Conservation (phyloP, 2,113 vertebrate species). For the Rafetus swinhoei region DNA sequence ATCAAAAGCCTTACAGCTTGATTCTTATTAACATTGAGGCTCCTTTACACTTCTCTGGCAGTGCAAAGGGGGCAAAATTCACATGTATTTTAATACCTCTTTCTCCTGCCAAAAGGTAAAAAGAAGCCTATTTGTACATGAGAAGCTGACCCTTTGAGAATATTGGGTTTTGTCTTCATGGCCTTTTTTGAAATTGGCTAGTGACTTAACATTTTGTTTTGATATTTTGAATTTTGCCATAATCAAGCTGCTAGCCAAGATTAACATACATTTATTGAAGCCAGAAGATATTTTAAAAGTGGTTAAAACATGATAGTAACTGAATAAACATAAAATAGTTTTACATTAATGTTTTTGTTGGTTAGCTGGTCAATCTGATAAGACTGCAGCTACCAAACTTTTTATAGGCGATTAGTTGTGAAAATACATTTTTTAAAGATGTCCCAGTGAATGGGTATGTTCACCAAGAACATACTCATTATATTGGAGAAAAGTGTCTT, state of each 20-base stretch:
- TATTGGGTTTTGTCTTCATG: not conserved
- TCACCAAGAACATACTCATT: not conserved
- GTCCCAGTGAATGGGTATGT: fast-evolving
- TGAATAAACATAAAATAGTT: not conserved
- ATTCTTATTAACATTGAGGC: not conserved
- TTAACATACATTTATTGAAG: not conserved
- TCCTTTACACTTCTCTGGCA: not conserved
- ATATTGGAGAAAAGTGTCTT: not conserved
- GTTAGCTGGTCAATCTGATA: not conserved
- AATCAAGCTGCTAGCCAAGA: not conserved
- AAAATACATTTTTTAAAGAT: not conserved
- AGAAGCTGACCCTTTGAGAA: fast-evolving
- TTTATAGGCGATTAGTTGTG: not conserved
- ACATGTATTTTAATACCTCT: not conserved
- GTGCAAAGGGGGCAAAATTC: not conserved
- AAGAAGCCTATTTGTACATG: fast-evolving
- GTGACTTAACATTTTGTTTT: not conserved
- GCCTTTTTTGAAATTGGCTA: not conserved
- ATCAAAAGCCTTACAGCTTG: not conserved
- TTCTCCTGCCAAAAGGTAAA: not conserved
- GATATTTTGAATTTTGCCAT: not conserved
- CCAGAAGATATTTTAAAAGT: not conserved
- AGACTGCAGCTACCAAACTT: not conserved
- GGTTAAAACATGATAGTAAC: not conserved
- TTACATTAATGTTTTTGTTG: not conserved